Conservation (phyloP, 2,113 vertebrate species). For the Papio anubis region DNA sequence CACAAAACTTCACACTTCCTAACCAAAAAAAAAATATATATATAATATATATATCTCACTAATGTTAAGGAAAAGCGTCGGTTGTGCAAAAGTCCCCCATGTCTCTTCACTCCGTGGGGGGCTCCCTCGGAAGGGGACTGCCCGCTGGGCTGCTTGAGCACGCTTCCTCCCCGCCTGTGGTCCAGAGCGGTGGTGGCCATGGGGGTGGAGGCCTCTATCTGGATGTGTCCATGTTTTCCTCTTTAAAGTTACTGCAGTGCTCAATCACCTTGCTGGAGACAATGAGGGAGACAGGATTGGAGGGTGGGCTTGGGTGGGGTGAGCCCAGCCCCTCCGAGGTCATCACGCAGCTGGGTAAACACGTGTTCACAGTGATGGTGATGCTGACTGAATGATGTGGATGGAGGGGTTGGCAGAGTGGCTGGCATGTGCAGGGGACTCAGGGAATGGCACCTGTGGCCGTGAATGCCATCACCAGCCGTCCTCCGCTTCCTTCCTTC, state of each 20-base stretch:
- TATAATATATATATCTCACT: slow-evolving; percentile 82
- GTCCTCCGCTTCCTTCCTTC: no score
- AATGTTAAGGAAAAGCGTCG: slow-evolving; percentile 85
- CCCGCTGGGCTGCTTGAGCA: slow-evolving; percentile 74
- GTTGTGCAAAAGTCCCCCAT: slow-evolving; percentile 87
- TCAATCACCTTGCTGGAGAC: slow-evolving; percentile 94
- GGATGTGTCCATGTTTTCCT: slow-evolving; percentile 97
- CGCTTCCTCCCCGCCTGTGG: slow-evolving; percentile 70
- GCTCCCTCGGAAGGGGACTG: slow-evolving; percentile 75
- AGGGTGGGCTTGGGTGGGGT: not conserved
- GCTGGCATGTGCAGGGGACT: rapidly evolving
- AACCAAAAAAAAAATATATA: slow-evolving; percentile 80
- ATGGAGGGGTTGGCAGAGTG: rapidly evolving
- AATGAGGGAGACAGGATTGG: slow-evolving; percentile 67
- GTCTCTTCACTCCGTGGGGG: slow-evolving; percentile 81
- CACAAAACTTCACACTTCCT: slow-evolving; percentile 86
- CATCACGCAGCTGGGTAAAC: not conserved
- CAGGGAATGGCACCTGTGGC: not conserved
- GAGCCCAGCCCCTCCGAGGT: not conserved
- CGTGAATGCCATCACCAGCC: rapidly evolving
- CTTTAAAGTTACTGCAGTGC: slow-evolving; percentile 96
- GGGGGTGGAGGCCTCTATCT: slow-evolving; percentile 86
- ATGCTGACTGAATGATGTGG: rapidly evolving
- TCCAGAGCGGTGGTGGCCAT: slow-evolving; percentile 60
- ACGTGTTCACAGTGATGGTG: not conserved